Base-by-base conservation (phyloP, 1,140 invertebrate species). In the Papilio machaon region DNA sequence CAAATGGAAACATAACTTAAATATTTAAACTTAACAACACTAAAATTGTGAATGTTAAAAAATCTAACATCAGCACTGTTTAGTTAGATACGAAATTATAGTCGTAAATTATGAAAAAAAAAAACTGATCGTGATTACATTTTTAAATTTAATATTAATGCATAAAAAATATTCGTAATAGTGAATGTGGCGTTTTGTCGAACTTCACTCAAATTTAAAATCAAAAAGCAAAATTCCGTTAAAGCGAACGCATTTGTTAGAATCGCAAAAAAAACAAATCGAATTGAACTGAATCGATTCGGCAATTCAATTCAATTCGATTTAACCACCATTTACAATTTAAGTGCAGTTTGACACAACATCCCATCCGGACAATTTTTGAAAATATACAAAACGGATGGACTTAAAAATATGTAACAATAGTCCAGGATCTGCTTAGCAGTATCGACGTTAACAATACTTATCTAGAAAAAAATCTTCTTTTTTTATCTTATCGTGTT, bases 341-440 rank as follows among this genome's bases (percentile, higher is more conserved):
- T 93, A 94, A 94, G 93, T 94, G 93, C 93, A 94, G 93, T 94
- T 91, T 85, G 93, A 94, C 93, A 92, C 92, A 93, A 94, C 93
- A 94, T 94, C 93, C 91, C 89, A 85, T 79, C 79, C 82, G 86
- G 81, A 85, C 81, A 83, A 76, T 73, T 84, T 81, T 85, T 86
- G 84, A 92, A 85, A 88, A 88, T 85, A 76, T 64, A 82, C 83
- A 83, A 86, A 80, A 90, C 85, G 86, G 85, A 90, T 89, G 88
- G 92, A 92, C 92, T 94, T 94, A 94, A 90, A 94, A 94, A 88
- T 94, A 94, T 88, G 82, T 93, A 94, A 94, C 93, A 94, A 94
- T 74, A 88, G 93, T 94, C 90, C 91, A 89, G 82, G 90, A 67
- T 85, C 92, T 94, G 93, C 92, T 94, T 89, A 90, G 93, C 93